Evolutionary conservation across 2,888 invertebrate genomes (phyloP).

Genomic region (Machimus atricapillus): DNA sequence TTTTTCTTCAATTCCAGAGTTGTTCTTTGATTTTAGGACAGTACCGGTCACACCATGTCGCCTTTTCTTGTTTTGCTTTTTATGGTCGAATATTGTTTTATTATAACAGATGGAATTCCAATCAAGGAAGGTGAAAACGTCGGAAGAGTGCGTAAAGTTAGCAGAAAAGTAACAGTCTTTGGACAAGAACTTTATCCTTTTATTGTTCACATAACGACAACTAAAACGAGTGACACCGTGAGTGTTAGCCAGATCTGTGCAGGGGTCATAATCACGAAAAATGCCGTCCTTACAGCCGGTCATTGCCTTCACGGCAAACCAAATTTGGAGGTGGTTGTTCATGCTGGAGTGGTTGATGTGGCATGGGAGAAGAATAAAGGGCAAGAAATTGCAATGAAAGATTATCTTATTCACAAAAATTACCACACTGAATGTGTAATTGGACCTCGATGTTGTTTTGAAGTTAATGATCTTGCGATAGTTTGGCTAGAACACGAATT

Average conservation of each 20-base stretch:
- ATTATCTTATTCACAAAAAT: not conserved
- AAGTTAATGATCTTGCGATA: not conserved
- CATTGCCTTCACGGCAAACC: not conserved
- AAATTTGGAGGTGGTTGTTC: not conserved
- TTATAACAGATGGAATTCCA: not conserved
- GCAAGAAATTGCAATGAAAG: not conserved
- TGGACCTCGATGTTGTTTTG: not conserved
- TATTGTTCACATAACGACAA: not conserved
- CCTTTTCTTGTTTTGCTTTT: too few relatives aligned
- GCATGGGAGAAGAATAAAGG: not conserved
- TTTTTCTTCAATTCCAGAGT: not conserved
- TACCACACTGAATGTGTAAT: not conserved
- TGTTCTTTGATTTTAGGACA: not conserved
- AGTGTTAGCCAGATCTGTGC: not conserved
- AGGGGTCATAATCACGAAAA: not conserved
- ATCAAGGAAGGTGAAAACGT: not conserved
- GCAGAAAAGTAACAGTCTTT: not conserved
- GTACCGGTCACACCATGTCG: not conserved
- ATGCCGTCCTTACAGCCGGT: not conserved
- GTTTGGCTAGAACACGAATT: not conserved
- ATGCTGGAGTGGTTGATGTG: not conserved
- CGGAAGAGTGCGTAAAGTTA: not conserved
- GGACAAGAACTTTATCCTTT: not conserved
- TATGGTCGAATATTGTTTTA: not conserved
- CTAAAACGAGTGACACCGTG: not conserved